Base-by-base conservation (phyloP, 2,888 invertebrate genomes). In the Trachelus stipa region DNA sequence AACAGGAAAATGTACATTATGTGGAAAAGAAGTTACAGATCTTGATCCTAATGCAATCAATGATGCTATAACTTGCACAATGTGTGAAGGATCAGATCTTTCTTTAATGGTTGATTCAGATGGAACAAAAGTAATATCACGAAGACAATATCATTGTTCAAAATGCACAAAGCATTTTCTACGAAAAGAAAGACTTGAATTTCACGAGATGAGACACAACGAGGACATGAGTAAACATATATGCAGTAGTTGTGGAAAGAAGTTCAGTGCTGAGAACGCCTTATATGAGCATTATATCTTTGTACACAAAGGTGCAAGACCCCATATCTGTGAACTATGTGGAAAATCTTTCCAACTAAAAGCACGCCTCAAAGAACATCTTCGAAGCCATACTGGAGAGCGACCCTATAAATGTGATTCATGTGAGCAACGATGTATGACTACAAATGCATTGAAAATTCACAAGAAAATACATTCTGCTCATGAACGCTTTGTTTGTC, bases 121-220 rank as follows among this genome's bases (percentile, higher is more conserved):
- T 34, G 82, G 79, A 30, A 75, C 79, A 30, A 85, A 82, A 80
- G 80, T 81, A 23, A 82, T 85, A 12, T 81, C 84, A 0, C 85
- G 82, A 23, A 79, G 87, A 12, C 84, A 85, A 34, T 87, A 87
- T 56, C 85, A 85, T 73, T 87, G 86, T 37, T 80, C 81, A 23
- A 80, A 81, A n/a, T 86, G 86, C 68, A 77, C 82, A 0, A 86
- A 85, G 40, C 84, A 84, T 30, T 86, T 86, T 74, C 80, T 82
- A n/a, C 79, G 84, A 33, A 86, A 79, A 69, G 86, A 86, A 34
- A 83, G 86, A 81, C 56, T 86, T 12, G 86, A 86, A n/a, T 87
- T 87, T 35, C 87, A 87, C n/a, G 84, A 83, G 73, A 85, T 86
- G 85, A 81, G 87, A n/a, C 87, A 87, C 34, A 83, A 83, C 12